A percentile compares a stretch with the other conserved stretches of the same genome.
phyloP scores from a whole-genome alignment of 2,888 invertebrate genomes.

The Sarcophaga carnaria region DNA sequence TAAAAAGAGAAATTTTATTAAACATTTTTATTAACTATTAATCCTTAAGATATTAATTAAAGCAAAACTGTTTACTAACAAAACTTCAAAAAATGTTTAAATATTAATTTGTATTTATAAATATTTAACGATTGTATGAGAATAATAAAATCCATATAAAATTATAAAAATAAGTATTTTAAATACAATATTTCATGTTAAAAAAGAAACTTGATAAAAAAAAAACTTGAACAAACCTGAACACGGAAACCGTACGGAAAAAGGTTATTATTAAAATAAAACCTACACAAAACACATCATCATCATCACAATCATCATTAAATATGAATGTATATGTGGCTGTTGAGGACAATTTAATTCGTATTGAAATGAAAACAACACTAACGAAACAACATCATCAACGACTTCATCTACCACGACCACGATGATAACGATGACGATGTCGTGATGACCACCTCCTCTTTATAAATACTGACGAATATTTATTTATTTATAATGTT shows the following conservation, averaged over 20 bases:
- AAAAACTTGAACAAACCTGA: not conserved
- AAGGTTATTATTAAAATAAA: not conserved
- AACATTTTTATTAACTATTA: too few species aligned
- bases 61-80: too few species aligned
- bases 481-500: not conserved
- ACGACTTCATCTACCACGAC: not conserved
- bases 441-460: not conserved
- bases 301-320: not conserved
- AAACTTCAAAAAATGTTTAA: too few species aligned
- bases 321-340: slow-evolving; percentile 26
- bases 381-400: not conserved
- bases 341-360: slow-evolving; percentile 51
- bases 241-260: not conserved
- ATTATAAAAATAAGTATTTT: too few species aligned
- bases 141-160: too few species aligned
- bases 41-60: too few species aligned
- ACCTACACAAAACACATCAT: not conserved
- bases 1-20: too few species aligned
- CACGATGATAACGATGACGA: not conserved
- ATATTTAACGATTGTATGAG: too few species aligned
- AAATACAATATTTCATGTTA: not conserved
- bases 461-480: not conserved
- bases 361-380: slow-evolving; percentile 10
- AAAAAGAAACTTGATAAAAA: not conserved
- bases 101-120: too few species aligned